Evolutionary conservation across 2,113 vertebrate species (phyloP).

Genomic region (Condylura cristata): DNA sequence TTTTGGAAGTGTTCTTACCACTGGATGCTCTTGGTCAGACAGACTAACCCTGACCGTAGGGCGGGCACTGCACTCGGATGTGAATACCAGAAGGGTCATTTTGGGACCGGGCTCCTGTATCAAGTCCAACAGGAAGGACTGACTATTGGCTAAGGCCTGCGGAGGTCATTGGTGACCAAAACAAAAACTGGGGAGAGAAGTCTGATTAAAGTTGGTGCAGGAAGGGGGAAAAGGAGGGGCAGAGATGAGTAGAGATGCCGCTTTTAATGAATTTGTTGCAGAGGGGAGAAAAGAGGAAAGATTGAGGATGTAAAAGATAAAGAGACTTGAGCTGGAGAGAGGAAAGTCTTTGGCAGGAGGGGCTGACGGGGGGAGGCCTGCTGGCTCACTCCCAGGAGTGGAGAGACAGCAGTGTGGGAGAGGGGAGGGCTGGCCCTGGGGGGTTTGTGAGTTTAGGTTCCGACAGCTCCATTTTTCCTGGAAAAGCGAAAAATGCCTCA

Average conservation of each 20-base stretch:
- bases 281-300: neutral
- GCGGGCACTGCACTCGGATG: neutral
- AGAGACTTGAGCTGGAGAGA: neutral
- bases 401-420: neutral
- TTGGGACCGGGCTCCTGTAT: neutral
- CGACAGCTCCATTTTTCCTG: neutral
- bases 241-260: neutral
- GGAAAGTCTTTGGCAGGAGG: neutral
- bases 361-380: neutral
- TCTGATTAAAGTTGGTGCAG: neutral
- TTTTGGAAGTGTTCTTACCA: neutral
- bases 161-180: neutral
- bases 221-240: neutral
- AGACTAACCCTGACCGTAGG: neutral
- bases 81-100: neutral
- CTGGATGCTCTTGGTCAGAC: neutral
- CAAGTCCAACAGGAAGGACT: neutral
- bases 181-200: neutral
- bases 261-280: neutral
- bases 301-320: neutral
- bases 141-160: neutral
- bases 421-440: neutral
- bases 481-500: neutral
- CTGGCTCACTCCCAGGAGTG: neutral
- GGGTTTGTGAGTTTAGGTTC: neutral